Percentiles rank a stretch among this genome's conserved stretches.
Evolutionary conservation across 2,888 invertebrate species (phyloP).

Genomic region (Deilephila porcellus): DNA sequence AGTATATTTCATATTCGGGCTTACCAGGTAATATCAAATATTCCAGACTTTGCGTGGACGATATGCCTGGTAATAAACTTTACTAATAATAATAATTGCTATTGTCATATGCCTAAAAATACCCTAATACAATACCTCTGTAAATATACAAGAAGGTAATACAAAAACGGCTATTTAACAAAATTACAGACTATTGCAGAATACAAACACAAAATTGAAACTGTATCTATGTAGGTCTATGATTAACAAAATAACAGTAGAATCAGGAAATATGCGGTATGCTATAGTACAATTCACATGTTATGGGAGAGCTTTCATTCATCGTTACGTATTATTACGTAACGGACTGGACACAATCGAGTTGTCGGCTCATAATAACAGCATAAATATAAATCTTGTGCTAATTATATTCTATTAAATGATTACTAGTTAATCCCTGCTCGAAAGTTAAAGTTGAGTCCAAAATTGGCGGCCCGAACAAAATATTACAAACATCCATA

Average conservation of each 20-base stretch:
- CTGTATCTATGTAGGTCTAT: neutral
- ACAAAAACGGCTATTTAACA: no score
- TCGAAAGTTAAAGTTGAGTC: no score
- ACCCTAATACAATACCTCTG: no score
- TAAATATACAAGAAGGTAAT: no score
- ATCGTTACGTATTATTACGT: conserved; percentile 30
- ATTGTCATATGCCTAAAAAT: no score
- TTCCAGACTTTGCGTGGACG: no score
- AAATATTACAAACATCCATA: neutral
- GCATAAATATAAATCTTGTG: neutral
- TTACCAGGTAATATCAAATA: no score
- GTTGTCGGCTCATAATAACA: conserved; percentile 5
- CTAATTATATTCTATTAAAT: no score
- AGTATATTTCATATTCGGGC: no score
- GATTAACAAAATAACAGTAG: neutral
- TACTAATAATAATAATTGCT: no score
- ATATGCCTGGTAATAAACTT: no score
- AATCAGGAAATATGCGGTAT: conserved; percentile 24
- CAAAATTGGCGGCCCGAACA: neutral
- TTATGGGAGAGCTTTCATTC: conserved; percentile 28
- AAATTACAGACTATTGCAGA: neutral
- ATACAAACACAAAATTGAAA: neutral
- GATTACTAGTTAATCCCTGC: no score
- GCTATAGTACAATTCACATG: neutral
- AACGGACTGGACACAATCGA: conserved; percentile 30